Evolutionary conservation across 2,797 vertebrate genomes (phyloP).

Genomic region (Cyprinella venusta): DNA sequence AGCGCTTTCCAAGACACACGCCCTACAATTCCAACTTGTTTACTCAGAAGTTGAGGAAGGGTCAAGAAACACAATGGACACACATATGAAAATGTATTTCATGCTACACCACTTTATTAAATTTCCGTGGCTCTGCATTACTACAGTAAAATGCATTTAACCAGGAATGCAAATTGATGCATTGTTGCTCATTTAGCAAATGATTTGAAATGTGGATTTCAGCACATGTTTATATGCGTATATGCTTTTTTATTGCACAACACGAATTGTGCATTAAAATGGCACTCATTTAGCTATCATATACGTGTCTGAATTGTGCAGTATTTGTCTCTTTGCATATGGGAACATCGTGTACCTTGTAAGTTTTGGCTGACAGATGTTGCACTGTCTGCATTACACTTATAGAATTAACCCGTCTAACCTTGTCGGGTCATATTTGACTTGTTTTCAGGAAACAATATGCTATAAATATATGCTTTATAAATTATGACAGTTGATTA

Average conservation of each 20-base stretch:
- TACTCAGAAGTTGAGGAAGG: conserved; percentile 66
- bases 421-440: background rate
- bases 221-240: background rate
- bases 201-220: background rate
- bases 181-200: background rate
- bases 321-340: background rate
- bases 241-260: background rate
- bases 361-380: background rate
- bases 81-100: conserved; percentile 21
- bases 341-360: background rate
- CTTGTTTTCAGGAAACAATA: background rate
- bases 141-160: background rate
- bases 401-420: background rate
- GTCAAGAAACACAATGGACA: conserved; percentile 51
- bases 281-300: background rate
- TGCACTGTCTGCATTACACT: background rate
- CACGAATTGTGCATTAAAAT: background rate
- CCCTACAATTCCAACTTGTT: conserved; percentile 74
- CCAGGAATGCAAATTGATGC: background rate
- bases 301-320: background rate
- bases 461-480: background rate
- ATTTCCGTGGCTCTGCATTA: background rate
- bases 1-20: conserved; percentile 67
- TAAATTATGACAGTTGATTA: background rate
- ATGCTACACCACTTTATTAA: conserved; percentile 11